Evolutionary conservation across 2,113 vertebrate species (phyloP).

Genomic region (Sterna hirundo): DNA sequence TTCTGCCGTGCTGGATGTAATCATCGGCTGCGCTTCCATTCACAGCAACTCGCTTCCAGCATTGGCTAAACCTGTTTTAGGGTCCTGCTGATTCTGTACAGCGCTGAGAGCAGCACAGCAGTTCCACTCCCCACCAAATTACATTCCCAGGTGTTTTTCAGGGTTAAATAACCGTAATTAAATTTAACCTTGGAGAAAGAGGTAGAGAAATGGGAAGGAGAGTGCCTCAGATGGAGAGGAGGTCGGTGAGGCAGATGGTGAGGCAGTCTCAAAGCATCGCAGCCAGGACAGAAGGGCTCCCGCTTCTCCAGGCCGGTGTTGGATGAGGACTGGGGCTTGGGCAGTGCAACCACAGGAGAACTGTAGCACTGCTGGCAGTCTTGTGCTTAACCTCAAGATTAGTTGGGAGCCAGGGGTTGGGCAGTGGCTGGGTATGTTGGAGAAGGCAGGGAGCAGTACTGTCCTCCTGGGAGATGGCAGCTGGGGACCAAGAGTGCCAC

Average conservation of each 20-base stretch:
- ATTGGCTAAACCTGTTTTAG: background rate
- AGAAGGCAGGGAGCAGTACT: background rate
- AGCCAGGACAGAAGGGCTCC: background rate
- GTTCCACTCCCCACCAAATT: background rate
- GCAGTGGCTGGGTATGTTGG: background rate
- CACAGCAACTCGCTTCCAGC: background rate
- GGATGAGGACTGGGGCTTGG: background rate
- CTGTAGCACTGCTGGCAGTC: background rate
- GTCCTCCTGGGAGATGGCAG: background rate
- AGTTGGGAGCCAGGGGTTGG: background rate
- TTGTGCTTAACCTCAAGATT: background rate
- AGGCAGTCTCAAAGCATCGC: fast-evolving
- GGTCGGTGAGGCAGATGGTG: background rate
- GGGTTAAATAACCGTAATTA: background rate
- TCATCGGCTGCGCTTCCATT: background rate
- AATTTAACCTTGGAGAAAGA: background rate
- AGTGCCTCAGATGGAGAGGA: background rate
- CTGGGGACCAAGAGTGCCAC: background rate
- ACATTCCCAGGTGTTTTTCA: background rate
- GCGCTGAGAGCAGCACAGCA: background rate
- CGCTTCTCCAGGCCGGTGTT: background rate
- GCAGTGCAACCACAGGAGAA: background rate
- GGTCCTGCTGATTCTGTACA: background rate
- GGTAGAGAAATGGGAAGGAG: background rate
- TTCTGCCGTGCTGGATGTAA: background rate